Base-by-base conservation (phyloP, 2,113 vertebrate genomes). In the Hippocampus mohnikei region DNA sequence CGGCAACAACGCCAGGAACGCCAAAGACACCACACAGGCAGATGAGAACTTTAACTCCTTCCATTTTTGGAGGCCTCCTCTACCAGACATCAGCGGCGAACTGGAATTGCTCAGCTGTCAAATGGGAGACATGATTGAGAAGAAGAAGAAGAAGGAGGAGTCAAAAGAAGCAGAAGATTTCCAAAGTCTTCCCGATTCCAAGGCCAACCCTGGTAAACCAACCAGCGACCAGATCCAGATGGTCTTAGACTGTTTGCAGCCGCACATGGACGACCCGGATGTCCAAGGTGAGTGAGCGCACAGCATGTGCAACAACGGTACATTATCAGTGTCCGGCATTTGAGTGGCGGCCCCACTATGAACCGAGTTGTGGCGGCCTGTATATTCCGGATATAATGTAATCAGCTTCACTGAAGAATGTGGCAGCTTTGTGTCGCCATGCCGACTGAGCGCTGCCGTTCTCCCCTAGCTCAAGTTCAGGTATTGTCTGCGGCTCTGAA, bases 31-130 rank as follows among this genome's bases (percentile, higher is more conserved):
- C 0, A 86, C 90, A 67, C 85, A 86, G 25, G 77, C 78, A 5
- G 91, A 93, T 5, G 93, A 94, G 0, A 69, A 86, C 59, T 95
- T 95, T 82, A 94, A 82, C 82, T 92, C 92, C 16, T 95, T 95
- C 72, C 81, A 93, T 12, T 95, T 93, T 70, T 97, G 96, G 96
- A 91, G 92, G 71, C 84, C 92, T 80, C 94, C 93, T 61, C 91
- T 96, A 79, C 95, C 94, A 63, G 94, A 96, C 79, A 93, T 95
- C 13, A 98, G 92, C 23, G 88, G 92, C 67, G 95, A 96, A 56
- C 77, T 95, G 74, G 93, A 95, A 83, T 74, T 94, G 70, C 86
- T 96, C 84, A 92, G 61, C 73, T 83, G 67, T 84, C 90, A 67
- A 41, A 82, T 48, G 27, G 75, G 76, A n/a, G 74, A 73, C 27